Evolutionary conservation across 2,888 invertebrate species (phyloP), one percentile per base, ranked within the genome.

Genomic region (Harmothoe impar): DNA sequence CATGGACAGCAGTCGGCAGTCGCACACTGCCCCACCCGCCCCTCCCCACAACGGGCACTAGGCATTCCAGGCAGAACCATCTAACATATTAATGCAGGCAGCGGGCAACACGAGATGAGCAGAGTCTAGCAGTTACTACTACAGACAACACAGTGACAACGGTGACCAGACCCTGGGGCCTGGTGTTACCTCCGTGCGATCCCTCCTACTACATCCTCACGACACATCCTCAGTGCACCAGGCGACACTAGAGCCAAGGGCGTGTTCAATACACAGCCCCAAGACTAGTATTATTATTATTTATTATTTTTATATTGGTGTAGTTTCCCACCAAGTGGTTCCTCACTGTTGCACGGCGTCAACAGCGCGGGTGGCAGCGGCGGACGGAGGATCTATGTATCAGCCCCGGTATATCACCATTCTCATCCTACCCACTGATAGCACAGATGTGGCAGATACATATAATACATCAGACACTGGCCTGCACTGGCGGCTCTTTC

Each of bases 101-200:
- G 62, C 62, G 62, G 15, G 7, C 3, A 62, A n/a, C 20, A 62
- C 15, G 72, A 15, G 29, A 7, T 72, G 72, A 29, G 29, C 0
- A 43, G 72, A 29, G 15, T 15, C 7, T n/a, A 72, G 29, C 0
- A 29, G 25, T 72, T 1, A 72, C 43, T 7, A 35, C 81, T 35
- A 81, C 81, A 81, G 17, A 81, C 81, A 81, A 33, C 81, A 81
- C 5, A 17, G 33, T 33, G 81, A 81, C 81, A 81, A 81, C 81
- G 43, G 43, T 23, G 15, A 33, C 81, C 81, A 81, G 33, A 35
- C 81, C 81, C 81, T 12, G 35, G 43, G 81, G 33, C 43, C 35
- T 5, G 43, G 33, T 43, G 81, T 81, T 81, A 81, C 81, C 81
- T 81, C 81, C 81, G 43, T 20, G 43, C 81, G 81, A 35, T 81